Evolutionary conservation across 2,113 vertebrate species (phyloP), one percentile per base, ranked within the genome.

Genomic region (Otocyon megalotis): DNA sequence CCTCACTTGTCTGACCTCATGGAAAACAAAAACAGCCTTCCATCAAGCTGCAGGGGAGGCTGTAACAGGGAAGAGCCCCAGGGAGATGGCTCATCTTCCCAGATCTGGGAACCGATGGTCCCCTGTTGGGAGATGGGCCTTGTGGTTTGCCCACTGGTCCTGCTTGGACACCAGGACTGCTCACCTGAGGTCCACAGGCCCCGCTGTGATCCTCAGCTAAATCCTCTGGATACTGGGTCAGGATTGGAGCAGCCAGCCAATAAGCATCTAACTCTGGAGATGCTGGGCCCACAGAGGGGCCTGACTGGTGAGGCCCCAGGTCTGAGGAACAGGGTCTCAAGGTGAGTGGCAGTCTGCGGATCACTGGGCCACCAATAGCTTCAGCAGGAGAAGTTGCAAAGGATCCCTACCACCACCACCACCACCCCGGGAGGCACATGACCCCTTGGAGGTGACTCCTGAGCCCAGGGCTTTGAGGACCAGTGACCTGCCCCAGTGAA

Each of bases 141-240:
- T 48, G 22, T 22, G 1, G 9, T 37, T 60, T n/a, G 22, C 10
- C 32, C 3, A 4, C 24, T 8, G 56, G 48, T 14, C 19, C 69
- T 53, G 30, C 60, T 16, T 71, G 14, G 12, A 26, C 3, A 3
- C 11, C 19, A n/a, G 19, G 5, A 16, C 83, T n/a, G 14, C 7
- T 48, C 2, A 1, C 60, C n/a, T 71, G 37, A 35, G 30, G 28
- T 32, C 19, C 30, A 12, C 22, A 15, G 15, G 48, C 7, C 20
- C 60, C 6, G 3, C 71, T 8, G 28, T 24, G 17, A 15, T 48
- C 20, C 69, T 58, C 12, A 3, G 62, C 30, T 90, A 53, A 62
- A 48, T 14, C 35, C 5, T 6, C 13, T 3, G 2, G 58, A 67
- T 22, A 6, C 2, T 5, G 13, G 4, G 63, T 48, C 3, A 2